A percentile compares a stretch with the other conserved stretches of the same genome.
Conservation (phyloP, 2,797 vertebrate species). For the Danio aesculapii region DNA sequence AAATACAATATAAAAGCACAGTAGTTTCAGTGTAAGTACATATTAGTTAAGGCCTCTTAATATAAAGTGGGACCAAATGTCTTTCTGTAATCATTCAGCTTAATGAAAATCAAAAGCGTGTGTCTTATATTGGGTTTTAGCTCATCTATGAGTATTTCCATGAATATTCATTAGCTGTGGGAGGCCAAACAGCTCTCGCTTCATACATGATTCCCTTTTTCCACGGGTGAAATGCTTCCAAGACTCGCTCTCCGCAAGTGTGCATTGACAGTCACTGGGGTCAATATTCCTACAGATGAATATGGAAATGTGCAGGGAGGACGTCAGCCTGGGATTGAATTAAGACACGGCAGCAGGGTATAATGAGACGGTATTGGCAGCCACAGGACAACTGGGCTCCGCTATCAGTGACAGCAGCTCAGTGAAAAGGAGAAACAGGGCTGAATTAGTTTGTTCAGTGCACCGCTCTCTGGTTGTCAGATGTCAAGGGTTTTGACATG, state of each 20-base stretch:
- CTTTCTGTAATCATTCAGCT: background rate
- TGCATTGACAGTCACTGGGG: constrained; percentile 37
- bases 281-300: constrained; percentile 41
- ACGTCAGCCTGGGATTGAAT: constrained; percentile 6
- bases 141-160: background rate
- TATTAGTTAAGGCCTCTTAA: too few relatives aligned
- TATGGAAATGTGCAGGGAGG: constrained; percentile 44
- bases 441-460: background rate
- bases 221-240: constrained; percentile 42
- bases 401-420: constrained; percentile 1
- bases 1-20: too few relatives aligned
- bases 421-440: background rate
- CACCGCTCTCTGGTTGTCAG: constrained; percentile 13
- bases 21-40: too few relatives aligned
- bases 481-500: constrained; percentile 8
- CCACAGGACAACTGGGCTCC: background rate
- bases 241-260: constrained; percentile 58
- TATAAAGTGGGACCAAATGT: background rate
- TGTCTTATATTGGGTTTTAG: too few relatives aligned
- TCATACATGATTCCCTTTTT: constrained; percentile 33
- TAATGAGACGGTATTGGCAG: constrained; percentile 20
- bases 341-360: constrained; percentile 11
- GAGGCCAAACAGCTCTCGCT: background rate
- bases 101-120: background rate
- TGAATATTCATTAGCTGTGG: constrained; percentile 21